These are phyloP conservation scores for Psittacula cyanocephala DNA, from an alignment of 2,113 vertebrate genomes.

Conservation along the genomic window DNA sequence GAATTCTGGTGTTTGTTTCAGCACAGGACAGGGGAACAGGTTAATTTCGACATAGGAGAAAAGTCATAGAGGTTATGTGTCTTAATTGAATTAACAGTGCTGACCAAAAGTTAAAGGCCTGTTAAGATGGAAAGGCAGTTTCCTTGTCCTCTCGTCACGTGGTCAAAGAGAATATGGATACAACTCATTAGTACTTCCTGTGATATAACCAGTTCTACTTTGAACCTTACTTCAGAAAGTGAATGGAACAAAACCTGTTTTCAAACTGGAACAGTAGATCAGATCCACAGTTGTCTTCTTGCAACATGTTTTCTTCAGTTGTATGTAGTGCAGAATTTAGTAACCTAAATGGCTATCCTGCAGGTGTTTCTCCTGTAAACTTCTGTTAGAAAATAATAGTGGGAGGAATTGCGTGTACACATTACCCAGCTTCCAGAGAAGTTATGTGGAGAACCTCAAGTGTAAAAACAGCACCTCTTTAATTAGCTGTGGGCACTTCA, in stretches of 20 bases:
- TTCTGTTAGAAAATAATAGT: not conserved
- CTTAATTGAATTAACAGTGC: not conserved
- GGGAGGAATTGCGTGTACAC: not conserved
- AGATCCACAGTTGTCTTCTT: not conserved
- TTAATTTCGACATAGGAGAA: not conserved
- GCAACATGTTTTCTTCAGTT: not conserved
- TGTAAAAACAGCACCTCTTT: not conserved
- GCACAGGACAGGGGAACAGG: not conserved
- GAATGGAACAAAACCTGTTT: not conserved
- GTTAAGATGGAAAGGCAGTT: not conserved
- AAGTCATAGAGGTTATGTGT: not conserved
- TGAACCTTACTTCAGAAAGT: not conserved
- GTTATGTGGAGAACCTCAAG: not conserved
- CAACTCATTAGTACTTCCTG: rapidly evolving
- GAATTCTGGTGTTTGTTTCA: not conserved
- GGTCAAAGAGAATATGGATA: not conserved
- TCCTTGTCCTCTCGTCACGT: rapidly evolving
- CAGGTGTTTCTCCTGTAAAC: not conserved
- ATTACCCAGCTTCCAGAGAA: rapidly evolving
- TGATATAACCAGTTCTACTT: not conserved
- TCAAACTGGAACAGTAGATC: too few species aligned
- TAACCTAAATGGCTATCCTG: not conserved
- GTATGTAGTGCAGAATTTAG: too few species aligned
- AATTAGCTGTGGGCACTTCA: not conserved
- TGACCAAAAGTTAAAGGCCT: not conserved